Conservation (phyloP, 2,113 vertebrate species). For the Polypterus bichir region DNA sequence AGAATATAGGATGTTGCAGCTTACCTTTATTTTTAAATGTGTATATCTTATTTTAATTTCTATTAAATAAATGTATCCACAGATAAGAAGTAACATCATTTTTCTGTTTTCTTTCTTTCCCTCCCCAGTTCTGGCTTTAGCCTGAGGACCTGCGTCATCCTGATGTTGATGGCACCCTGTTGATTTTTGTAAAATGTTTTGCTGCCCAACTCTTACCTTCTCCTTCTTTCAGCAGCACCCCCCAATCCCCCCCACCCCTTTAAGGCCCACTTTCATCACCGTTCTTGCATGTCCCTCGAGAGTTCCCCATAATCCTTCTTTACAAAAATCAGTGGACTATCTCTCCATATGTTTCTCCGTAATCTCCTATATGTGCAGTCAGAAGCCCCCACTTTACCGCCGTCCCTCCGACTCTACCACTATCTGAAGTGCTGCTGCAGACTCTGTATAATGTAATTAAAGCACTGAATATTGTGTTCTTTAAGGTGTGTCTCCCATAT, state of each 20-base stretch:
- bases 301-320: neutral
- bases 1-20: too few species aligned
- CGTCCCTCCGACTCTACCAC: neutral
- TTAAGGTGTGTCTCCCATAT: neutral
- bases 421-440: neutral
- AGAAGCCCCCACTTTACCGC: neutral
- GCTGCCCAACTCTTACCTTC: neutral
- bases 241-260: neutral
- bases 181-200: neutral
- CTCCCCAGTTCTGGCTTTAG: constrained; percentile 38
- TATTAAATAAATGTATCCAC: neutral
- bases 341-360: neutral
- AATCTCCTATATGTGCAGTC: neutral
- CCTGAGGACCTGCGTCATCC: constrained; percentile 33
- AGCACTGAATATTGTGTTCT: neutral
- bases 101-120: constrained; percentile 1
- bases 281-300: neutral
- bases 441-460: neutral
- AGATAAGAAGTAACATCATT: neutral
- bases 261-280: neutral
- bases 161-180: neutral
- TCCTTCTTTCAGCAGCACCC: neutral
- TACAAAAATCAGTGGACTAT: neutral
- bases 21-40: neutral
- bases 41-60: neutral